Conservation (phyloP, 2,888 invertebrate genomes). For the Homarus gammarus region DNA sequence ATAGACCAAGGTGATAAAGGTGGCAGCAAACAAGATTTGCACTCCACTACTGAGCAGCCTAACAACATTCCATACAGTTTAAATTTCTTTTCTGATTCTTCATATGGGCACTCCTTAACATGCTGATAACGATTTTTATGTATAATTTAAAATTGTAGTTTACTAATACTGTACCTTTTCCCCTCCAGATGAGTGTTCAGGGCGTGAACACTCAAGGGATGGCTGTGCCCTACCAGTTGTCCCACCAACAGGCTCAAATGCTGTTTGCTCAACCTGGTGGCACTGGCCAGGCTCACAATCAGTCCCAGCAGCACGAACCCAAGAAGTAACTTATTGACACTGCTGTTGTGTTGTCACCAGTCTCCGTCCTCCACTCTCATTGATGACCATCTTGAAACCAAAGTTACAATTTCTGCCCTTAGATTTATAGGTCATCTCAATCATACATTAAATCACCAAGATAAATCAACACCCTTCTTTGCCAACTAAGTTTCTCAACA, state of each 20-base stretch:
- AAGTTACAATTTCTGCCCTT: constrained; percentile 5
- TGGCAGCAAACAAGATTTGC: no score
- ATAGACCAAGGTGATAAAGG: no score
- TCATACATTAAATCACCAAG: background rate
- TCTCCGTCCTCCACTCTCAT: constrained; percentile 34
- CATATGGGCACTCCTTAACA: no score
- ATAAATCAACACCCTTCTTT: background rate
- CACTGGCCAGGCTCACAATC: constrained; percentile 50
- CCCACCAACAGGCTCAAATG: constrained; percentile 80
- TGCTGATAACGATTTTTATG: no score
- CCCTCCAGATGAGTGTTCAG: constrained; percentile 52
- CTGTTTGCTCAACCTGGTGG: constrained; percentile 78
- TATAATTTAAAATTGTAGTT: no score
- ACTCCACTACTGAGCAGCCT: no score
- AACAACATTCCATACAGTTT: no score
- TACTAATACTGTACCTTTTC: no score
- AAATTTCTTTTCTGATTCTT: no score
- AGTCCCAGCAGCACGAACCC: constrained; percentile 50
- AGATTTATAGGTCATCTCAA: background rate
- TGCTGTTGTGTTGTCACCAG: constrained; percentile 5
- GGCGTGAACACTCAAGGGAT: constrained; percentile 57
- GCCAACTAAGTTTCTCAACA: background rate
- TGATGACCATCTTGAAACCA: background rate
- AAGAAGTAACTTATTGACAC: constrained; percentile 46
- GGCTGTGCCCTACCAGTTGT: constrained; percentile 80